Evolutionary conservation across 2,113 vertebrate species (phyloP).

Genomic region (Lophotis ruficrista): DNA sequence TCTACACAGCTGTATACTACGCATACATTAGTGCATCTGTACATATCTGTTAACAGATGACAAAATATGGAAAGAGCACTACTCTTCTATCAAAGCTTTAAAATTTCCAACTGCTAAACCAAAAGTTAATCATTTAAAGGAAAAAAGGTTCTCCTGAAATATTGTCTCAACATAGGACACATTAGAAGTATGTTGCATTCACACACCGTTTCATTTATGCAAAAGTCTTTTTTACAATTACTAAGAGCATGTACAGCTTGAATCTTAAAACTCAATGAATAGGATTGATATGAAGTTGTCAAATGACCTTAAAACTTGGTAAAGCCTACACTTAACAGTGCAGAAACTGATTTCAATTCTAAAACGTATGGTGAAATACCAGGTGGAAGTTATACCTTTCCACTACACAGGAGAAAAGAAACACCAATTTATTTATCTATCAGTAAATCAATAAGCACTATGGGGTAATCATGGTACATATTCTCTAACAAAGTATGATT

Average conservation of each 20-base stretch:
- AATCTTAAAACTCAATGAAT: background rate
- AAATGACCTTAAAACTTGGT: background rate
- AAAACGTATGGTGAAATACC: background rate
- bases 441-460: background rate
- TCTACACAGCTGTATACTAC: background rate
- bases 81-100: background rate
- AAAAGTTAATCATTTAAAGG: background rate
- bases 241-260: background rate
- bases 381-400: background rate
- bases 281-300: background rate
- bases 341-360: background rate
- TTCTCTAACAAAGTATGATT: background rate
- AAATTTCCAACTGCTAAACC: background rate
- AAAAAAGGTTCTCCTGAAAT: background rate
- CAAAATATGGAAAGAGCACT: background rate
- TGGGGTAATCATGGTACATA: background rate
- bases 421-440: background rate
- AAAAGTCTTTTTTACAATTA: background rate
- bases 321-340: background rate
- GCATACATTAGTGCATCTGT: background rate
- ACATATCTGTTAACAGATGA: background rate
- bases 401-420: background rate
- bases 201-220: background rate
- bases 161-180: background rate
- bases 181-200: background rate